These are phyloP conservation scores for Bombyx mandarina DNA, from an alignment of 1,140 invertebrate species.

Conservation along the genomic window DNA sequence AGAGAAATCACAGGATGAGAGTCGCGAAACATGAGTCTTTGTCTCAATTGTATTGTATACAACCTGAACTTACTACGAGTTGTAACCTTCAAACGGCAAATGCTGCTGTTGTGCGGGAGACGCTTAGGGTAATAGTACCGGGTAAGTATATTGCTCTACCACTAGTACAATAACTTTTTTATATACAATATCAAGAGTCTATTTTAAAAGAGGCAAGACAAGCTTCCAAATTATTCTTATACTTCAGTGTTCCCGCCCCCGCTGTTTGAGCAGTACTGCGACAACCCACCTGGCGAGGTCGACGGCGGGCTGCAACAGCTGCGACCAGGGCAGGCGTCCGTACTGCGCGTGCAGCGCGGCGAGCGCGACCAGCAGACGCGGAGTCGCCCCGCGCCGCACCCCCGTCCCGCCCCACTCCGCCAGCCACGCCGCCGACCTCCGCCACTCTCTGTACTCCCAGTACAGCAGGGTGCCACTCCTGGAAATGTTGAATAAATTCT, in stretches of 20 bases:
- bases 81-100: no score
- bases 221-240: no score
- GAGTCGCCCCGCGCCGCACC: constrained; percentile 6
- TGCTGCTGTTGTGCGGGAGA: no score
- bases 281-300: constrained; percentile 71
- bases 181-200: no score
- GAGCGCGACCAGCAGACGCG: constrained; percentile 36
- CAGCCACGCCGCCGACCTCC: constrained; percentile 23
- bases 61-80: no score
- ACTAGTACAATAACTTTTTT: no score
- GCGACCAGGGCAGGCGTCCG: constrained; percentile 77
- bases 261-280: neutral
- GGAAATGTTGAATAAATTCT: neutral
- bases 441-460: constrained; percentile 73
- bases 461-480: constrained; percentile 83
- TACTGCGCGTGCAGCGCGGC: constrained; percentile 69
- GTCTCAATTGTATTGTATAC: no score
- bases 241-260: constrained; percentile 8
- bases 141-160: no score
- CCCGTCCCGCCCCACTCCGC: constrained; percentile 33
- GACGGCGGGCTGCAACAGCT: constrained; percentile 76
- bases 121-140: no score
- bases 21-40: no score
- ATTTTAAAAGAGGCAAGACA: no score
- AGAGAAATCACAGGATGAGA: no score